Evolutionary conservation across 2,113 vertebrate species (phyloP), one percentile per base, ranked within the genome.

Genomic region (Ciconia boyciana): DNA sequence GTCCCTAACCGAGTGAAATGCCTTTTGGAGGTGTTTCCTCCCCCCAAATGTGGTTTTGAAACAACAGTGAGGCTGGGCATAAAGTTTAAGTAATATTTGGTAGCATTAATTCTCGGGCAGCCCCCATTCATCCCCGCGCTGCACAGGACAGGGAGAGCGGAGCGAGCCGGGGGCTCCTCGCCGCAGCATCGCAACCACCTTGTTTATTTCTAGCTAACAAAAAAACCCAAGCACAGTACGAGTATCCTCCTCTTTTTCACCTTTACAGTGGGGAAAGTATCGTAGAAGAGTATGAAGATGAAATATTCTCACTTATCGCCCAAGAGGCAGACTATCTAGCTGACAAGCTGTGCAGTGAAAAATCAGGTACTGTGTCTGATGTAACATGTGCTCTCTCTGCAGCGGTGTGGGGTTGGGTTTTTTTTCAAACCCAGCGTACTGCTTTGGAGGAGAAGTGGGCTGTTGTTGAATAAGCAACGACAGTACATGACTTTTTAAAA

Each of bases 221-320:
- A 20, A 19, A 11, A 11, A 88, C 57, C 32, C 36, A 74, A 34
- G 11, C 29, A 81, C 61, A 32, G 72, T 13, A 43, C 4, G 31
- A 90, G 44, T 86, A 76, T 75, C 69, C 62, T 85, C 80, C 78
- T 94, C 80, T 94, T 93, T 85, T 13, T 60, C 54, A 69, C 88
- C 90, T 82, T 96, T 88, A 62, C 98, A 99, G 98, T 99, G 99
- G 94, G 99, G 99, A 98, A 94, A 98, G 93, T 55, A 90, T 99
- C 43, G 90, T 98, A 96, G 99, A 99, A 94, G 98, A 99, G 95
- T 96, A 98, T 72, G 99, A 99, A 97, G 99, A 99, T 72, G 98
- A 99, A 84, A 99, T 99, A 94, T 92, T 98, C 96, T 97, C 98
- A 83, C 97, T 99, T 94, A 98, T 99, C 97, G 92, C 98, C 96